phyloP scores from a whole-genome alignment of 2,113 vertebrate genomes.

The Coracopsis vasa region DNA sequence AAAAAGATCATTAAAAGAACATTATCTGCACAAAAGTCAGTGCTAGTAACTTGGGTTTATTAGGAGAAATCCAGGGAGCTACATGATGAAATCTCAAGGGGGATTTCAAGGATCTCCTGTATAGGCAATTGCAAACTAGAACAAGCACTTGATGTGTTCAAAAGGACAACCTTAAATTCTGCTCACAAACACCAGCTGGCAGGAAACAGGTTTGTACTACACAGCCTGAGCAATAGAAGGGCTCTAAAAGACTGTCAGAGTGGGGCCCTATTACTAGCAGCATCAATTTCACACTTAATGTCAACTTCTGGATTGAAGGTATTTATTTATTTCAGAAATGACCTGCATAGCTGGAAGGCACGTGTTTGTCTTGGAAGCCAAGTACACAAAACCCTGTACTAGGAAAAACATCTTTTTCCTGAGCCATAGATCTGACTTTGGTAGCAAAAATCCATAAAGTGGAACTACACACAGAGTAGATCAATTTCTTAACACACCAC shows the following conservation, averaged over 20 bases:
- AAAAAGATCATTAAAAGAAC: not conserved
- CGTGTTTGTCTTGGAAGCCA: not conserved
- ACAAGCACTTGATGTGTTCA: not conserved
- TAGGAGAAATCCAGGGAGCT: not conserved
- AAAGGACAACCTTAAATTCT: not conserved
- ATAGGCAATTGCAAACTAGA: not conserved
- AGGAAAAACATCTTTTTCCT: not conserved
- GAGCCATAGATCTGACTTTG: not conserved
- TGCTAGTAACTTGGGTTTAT: not conserved
- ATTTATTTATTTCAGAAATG: not conserved
- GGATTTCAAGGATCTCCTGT: not conserved
- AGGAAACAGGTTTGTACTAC: not conserved
- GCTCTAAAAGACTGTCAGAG: not conserved
- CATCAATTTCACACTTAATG: not conserved
- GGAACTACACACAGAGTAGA: not conserved
- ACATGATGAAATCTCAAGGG: accelerated
- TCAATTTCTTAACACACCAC: not conserved
- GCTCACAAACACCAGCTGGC: not conserved
- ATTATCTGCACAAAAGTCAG: not conserved
- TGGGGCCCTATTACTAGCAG: not conserved
- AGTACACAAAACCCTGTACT: not conserved
- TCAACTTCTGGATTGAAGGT: not conserved
- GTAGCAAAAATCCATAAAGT: not conserved
- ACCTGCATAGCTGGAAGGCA: not conserved
- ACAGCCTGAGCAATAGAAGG: not conserved